phyloP scores from a whole-genome alignment of 2,888 invertebrate species.

The Brassicogethes aeneus region DNA sequence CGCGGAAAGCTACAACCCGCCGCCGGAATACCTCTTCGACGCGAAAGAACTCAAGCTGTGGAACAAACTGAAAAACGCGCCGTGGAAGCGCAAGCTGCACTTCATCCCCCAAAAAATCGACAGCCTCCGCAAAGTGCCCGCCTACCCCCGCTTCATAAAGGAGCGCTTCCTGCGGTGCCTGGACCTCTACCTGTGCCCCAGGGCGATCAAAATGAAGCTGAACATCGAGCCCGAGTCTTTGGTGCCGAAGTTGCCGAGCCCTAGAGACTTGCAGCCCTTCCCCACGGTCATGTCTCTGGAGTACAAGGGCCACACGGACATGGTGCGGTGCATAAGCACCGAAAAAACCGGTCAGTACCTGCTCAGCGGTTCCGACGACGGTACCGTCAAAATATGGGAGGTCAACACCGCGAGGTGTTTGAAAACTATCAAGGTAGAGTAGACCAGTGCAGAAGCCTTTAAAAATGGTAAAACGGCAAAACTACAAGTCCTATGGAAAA shows the following conservation, averaged over 20 bases:
- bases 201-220: conserved; percentile 83
- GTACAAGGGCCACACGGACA: conserved; percentile 75
- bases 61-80: conserved; percentile 69
- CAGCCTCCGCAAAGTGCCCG: conserved; percentile 77
- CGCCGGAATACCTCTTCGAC: conserved; percentile 91
- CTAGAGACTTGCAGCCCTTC: conserved; percentile 94
- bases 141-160: conserved; percentile 71
- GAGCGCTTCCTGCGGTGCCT: conserved; percentile 94
- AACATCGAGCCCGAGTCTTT: conserved; percentile 86
- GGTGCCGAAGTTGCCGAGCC: conserved; percentile 89
- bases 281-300: conserved; percentile 77
- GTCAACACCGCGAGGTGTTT: conserved; percentile 84
- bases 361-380: conserved; percentile 87
- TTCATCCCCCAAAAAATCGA: conserved; percentile 81
- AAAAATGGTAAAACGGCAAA: no score
- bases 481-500: no score
- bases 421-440: conserved; percentile 65
- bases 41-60: conserved; percentile 76
- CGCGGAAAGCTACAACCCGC: conserved; percentile 97
- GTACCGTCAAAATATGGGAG: conserved; percentile 90
- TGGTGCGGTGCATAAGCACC: conserved; percentile 63
- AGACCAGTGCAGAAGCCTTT: no score
- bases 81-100: conserved; percentile 83
- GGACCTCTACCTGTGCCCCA: conserved; percentile 92
- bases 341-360: conserved; percentile 70